Percentiles rank a stretch among this genome's conserved stretches.
Conservation (phyloP, 2,113 vertebrate species). For the Anthoscopus minutus region DNA sequence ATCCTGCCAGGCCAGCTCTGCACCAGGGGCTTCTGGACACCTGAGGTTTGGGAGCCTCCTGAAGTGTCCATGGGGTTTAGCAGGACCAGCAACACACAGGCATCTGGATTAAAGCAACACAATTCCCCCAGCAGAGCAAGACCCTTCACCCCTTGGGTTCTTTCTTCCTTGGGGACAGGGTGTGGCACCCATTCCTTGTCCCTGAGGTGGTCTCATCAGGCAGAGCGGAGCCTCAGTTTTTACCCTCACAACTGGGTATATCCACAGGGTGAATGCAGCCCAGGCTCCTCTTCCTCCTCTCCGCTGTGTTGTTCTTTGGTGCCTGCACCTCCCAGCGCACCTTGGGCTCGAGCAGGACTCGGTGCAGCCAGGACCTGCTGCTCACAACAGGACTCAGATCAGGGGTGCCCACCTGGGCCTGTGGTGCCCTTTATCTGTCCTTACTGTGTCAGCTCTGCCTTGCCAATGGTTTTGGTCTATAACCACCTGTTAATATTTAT, state of each 20-base stretch:
- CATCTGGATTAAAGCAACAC: neutral
- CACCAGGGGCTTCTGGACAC: neutral
- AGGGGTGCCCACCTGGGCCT: neutral
- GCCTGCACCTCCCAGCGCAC: neutral
- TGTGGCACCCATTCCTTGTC: neutral
- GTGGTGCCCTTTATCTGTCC: neutral
- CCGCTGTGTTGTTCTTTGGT: neutral
- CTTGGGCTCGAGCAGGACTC: accelerated
- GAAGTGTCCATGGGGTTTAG: neutral
- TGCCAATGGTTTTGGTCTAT: neutral
- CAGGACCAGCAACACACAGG: neutral
- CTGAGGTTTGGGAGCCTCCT: neutral
- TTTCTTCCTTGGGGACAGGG: neutral
- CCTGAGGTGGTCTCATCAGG: neutral
- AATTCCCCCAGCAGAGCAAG: neutral
- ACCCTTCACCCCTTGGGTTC: neutral
- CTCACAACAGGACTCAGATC: neutral
- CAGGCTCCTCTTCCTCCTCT: neutral
- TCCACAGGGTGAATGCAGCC: neutral
- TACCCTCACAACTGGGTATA: neutral
- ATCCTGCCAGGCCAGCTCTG: neutral
- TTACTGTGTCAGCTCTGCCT: neutral
- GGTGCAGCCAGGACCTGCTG: neutral
- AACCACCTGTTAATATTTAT: neutral
- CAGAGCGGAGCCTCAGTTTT: neutral